Conservation (phyloP, 1,140 invertebrate species). For the Centruroides vittatus region DNA sequence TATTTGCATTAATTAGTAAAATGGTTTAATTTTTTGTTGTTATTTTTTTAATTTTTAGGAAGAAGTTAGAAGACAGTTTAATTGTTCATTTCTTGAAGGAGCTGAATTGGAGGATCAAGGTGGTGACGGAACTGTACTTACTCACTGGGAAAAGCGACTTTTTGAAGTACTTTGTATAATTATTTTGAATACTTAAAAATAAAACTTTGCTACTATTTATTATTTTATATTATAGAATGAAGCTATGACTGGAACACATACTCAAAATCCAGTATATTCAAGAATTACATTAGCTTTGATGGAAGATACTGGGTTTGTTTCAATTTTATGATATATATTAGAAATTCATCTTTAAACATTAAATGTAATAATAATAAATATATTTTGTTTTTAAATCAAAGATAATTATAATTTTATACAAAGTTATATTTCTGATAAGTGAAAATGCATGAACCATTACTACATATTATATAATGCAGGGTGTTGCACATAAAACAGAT, state of each 20-base stretch:
- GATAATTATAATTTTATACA: too few relatives aligned
- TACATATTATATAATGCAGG: too few relatives aligned
- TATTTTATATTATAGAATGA: constrained; percentile 58
- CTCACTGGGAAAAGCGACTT: constrained; percentile 96
- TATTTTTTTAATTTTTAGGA: constrained; percentile 11
- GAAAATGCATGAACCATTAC: too few relatives aligned
- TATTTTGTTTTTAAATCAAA: too few relatives aligned
- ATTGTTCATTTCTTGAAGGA: constrained; percentile 77
- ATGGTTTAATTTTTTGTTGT: not conserved
- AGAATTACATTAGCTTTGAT: constrained; percentile 88
- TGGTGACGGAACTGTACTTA: constrained; percentile 87
- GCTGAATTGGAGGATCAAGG: constrained; percentile 98
- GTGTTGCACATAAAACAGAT: too few relatives aligned
- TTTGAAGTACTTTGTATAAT: constrained; percentile 56
- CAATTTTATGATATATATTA: not conserved
- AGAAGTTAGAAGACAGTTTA: constrained; percentile 64
- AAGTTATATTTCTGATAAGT: too few relatives aligned
- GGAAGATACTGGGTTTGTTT: constrained; percentile 78
- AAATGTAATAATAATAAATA: too few relatives aligned
- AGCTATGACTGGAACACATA: constrained; percentile 98
- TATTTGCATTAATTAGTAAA: too few relatives aligned
- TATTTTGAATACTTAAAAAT: not conserved
- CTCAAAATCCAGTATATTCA: constrained; percentile 95
- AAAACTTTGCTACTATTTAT: too few relatives aligned
- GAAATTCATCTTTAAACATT: not conserved